Percentiles rank a stretch among this genome's conserved stretches.
These are phyloP conservation scores for Bombus haemorrhoidalis DNA, from an alignment of 1,140 invertebrate genomes.

Conservation along the genomic window DNA sequence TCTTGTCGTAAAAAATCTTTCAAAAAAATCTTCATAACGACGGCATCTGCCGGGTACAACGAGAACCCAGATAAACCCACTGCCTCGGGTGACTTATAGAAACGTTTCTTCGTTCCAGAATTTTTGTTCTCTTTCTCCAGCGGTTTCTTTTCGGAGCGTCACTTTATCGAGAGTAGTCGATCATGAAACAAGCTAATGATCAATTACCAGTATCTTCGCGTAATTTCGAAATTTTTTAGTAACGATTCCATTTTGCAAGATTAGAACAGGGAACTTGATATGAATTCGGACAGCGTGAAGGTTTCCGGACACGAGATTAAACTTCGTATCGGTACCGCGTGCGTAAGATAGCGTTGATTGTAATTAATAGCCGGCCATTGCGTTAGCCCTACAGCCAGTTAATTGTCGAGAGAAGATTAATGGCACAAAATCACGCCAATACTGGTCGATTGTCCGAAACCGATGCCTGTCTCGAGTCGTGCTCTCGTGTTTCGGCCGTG, in stretches of 20 bases:
- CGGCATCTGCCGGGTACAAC: conserved; percentile 50
- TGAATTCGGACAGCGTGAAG: conserved; percentile 61
- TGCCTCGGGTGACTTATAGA: background rate
- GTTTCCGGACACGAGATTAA: conserved; percentile 66
- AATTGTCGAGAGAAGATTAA: conserved; percentile 79
- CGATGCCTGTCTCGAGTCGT: conserved; percentile 40
- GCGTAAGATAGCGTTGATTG: conserved; percentile 77
- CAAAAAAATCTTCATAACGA: conserved; percentile 12
- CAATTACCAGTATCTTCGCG: background rate
- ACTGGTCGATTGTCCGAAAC: conserved; percentile 55
- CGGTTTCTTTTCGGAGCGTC: rapidly evolving
- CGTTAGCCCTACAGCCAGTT: conserved; percentile 69
- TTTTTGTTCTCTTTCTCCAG: background rate
- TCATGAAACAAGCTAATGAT: background rate
- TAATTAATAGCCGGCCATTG: conserved; percentile 79
- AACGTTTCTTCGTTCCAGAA: too few species aligned
- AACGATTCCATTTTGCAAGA: background rate
- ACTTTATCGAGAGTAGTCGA: background rate
- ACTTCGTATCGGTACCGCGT: conserved; percentile 64
- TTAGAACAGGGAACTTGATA: background rate
- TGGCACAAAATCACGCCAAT: conserved; percentile 75
- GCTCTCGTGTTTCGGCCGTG: conserved; percentile 27
- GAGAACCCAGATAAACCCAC: conserved; percentile 16
- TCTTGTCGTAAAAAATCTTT: too few species aligned
- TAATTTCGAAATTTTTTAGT: background rate